Conservation (phyloP, 1,140 invertebrate species). For the Battus philenor region DNA sequence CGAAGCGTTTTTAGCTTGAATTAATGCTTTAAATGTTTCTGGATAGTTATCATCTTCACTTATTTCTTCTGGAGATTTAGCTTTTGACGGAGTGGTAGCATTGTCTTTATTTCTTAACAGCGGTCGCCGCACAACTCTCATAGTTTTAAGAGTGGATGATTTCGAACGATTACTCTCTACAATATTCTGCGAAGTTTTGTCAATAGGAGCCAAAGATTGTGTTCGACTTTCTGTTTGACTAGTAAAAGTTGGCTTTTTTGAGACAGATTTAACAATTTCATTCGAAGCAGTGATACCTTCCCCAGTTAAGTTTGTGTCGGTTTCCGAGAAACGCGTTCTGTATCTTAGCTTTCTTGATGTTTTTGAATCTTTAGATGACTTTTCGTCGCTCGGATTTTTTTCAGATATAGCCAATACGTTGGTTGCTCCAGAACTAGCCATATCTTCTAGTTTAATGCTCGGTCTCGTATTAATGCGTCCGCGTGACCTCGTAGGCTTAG, state of each 20-base stretch:
- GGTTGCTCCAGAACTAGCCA: conserved; percentile 54
- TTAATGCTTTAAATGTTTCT: conserved; percentile 65
- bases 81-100: conserved; percentile 28
- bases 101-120: conserved; percentile 39
- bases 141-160: conserved; percentile 38
- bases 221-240: conserved; percentile 44
- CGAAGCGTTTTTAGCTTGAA: conserved; percentile 68
- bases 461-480: conserved; percentile 45
- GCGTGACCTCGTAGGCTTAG: conserved; percentile 31
- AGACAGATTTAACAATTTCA: conserved; percentile 55
- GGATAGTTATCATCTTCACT: conserved; percentile 68
- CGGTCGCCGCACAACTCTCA: conserved; percentile 50
- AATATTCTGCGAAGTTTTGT: conserved; percentile 33
- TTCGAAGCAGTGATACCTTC: conserved; percentile 40
- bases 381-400: conserved; percentile 50
- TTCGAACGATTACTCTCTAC: conserved; percentile 34
- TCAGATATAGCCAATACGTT: conserved; percentile 44
- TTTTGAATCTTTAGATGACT: conserved; percentile 41
- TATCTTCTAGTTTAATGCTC: conserved; percentile 42
- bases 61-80: conserved; percentile 53
- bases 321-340: conserved; percentile 50
- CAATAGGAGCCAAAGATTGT: conserved; percentile 25
- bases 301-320: conserved; percentile 65
- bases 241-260: conserved; percentile 42
- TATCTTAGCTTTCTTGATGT: conserved; percentile 59